Evolutionary conservation across 2,888 invertebrate genomes (phyloP), one percentile per base, ranked within the genome.

Genomic region (Linyphia triangularis): DNA sequence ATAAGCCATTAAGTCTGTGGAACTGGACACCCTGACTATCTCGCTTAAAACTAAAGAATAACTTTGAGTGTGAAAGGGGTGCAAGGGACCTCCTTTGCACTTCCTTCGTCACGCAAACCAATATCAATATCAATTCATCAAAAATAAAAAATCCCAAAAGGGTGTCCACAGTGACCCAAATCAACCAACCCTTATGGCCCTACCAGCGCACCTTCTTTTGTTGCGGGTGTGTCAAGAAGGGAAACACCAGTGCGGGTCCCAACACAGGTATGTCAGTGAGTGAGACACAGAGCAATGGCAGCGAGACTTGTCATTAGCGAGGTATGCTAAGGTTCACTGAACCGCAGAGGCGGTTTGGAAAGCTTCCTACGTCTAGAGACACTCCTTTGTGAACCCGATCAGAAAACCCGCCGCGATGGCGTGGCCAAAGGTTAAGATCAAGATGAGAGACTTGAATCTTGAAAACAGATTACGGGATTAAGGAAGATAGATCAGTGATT

Each of bases 261-360:
- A 51, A 51, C 51, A n/a, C n/a, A 51, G 51, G 7, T 33, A 65
- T 79, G 65, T 79, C 78, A 79, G 65, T 67, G 65, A 51, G 51
- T 67, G 51, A 79, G 51, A 79, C 78, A 79, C 65, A 65, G 78
- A 79, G 51, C 24, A 33, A 63, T 51, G 67, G 30, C 40, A 24
- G 40, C 40, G 63, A 40, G 63, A 79, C 78, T 65, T 67, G 78
- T 79, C 40, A 67, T 67, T 79, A 79, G 78, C 65, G 65, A 51
- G 65, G 65, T 79, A 79, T 79, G 78, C 65, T 51, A 79, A 67
- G 78, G 78, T 79, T 79, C 78, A 79, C 30, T 79, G 78, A 79
- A 79, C 78, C 51, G 67, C 24, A 51, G 22, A 67, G 78, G 78
- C 78, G 78, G 78, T 43, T 51, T 10, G 13, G 22, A 33, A 51